These are phyloP conservation scores for Buphagus erythrorhynchus DNA, from an alignment of 2,797 vertebrate species.

Conservation along the genomic window DNA sequence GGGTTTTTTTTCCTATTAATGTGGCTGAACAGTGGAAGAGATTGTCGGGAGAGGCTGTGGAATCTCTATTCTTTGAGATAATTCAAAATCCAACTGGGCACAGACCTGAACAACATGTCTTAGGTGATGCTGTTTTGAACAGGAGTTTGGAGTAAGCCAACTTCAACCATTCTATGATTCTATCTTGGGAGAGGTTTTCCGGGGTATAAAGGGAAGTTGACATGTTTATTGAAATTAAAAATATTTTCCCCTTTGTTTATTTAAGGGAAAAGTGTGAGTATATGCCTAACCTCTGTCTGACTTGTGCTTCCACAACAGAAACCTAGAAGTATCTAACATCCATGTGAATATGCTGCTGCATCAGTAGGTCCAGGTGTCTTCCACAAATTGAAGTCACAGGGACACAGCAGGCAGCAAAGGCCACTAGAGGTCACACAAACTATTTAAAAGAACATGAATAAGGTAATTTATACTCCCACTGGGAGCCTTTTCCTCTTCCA, in stretches of 20 bases:
- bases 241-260: not conserved
- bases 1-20: not conserved
- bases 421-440: slow-evolving; percentile 34
- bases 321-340: not conserved
- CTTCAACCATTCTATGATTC: not conserved
- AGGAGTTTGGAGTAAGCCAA: not conserved
- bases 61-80: not conserved
- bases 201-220: not conserved
- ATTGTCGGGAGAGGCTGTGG: not conserved
- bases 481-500: not conserved
- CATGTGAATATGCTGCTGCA: not conserved
- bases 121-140: not conserved
- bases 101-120: not conserved
- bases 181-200: not conserved
- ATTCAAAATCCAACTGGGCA: not conserved
- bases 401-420: not conserved
- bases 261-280: not conserved
- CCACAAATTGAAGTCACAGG: not conserved
- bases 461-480: not conserved
- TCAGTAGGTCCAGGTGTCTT: not conserved
- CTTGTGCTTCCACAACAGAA: not conserved
- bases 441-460: not conserved
- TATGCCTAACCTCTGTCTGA: not conserved
- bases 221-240: not conserved
- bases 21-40: not conserved